These are phyloP conservation scores for Mythimna loreyi DNA, from an alignment of 2,888 invertebrate genomes.

Conservation along the genomic window DNA sequence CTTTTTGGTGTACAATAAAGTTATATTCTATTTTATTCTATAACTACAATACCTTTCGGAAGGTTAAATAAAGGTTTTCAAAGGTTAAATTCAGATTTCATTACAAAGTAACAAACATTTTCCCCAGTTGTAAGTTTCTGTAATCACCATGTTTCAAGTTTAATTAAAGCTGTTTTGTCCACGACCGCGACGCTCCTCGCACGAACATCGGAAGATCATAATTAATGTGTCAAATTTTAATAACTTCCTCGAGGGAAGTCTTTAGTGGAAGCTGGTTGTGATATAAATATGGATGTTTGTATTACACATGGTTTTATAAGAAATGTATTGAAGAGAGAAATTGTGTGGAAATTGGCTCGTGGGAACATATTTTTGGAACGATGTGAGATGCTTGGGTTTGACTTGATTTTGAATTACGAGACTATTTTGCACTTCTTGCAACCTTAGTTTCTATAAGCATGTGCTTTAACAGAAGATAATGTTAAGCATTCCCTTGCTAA, in stretches of 20 bases:
- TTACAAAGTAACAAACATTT: constrained; percentile 17
- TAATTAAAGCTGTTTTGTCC: constrained; percentile 50
- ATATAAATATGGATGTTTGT: constrained; percentile 12
- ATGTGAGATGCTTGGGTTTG: not conserved
- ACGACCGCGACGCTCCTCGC: constrained; percentile 12
- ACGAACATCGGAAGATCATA: constrained; percentile 55
- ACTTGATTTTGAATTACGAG: not conserved
- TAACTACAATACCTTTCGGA: too few species aligned
- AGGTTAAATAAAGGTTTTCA: too few species aligned
- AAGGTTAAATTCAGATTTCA: constrained; percentile 8
- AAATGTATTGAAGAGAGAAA: not conserved
- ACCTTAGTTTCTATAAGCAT: too few species aligned
- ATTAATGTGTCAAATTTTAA: constrained; percentile 62
- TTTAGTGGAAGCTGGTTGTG: constrained; percentile 25
- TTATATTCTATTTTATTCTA: too few species aligned
- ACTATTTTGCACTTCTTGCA: not conserved
- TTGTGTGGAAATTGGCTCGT: not conserved
- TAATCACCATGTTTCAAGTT: constrained; percentile 42
- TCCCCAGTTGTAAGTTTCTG: constrained; percentile 21
- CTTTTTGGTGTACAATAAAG: too few species aligned
- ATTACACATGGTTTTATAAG: constrained; percentile 5
- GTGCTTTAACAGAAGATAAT: not conserved
- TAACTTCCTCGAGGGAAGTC: constrained; percentile 61
- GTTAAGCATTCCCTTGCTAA: not conserved
- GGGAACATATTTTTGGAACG: not conserved